Evolutionary conservation across 2,888 invertebrate genomes (phyloP), one percentile per base, ranked within the genome.

Genomic region (Platycheirus albimanus): DNA sequence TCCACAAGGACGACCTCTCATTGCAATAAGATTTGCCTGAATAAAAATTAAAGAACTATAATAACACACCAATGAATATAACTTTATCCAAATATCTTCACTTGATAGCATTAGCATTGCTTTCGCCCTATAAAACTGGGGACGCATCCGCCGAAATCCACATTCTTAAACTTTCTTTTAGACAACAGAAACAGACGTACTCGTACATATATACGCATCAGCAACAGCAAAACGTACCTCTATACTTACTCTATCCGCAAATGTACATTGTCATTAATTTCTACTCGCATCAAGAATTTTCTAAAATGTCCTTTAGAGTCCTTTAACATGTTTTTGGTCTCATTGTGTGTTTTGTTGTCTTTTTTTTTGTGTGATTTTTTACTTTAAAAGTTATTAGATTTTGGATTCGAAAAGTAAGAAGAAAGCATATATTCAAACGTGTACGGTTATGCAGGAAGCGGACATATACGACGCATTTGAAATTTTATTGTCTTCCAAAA

Each of bases 261-360:
- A 61, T 64, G 61, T 72, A 61, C 67, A 77, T 36, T 72, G 83
- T 58, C 78, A 63, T 83, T 78, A 78, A 83, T 74, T 83, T 56
- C 52, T 74, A 64, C 33, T 38, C 83, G 78, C 83, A 83, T 83
- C 72, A 78, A 33, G 78, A 51, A 74, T 56, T 72, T 77, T 63
- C 83, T 13, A 69, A 77, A 77, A 77, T 67, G 67, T 56, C 45
- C 56, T 52, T 38, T 15, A n/a, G 33, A 28, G 54, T 63, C 54
- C 64, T 70, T 47, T 24, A 47, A 67, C 41, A 66, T 54, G 30
- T 56, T 80, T 64, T 17, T 56, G 56, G 61, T 51, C 56, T 72
- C 43, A 51, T 66, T 41, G 49, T n/a, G n/a, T 71, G 36, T 72
- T 66, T 43, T 61, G 49, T 66, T 45, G 41, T 77, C 38, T 11